Conservation (phyloP, 2,113 vertebrate genomes). For the Athene noctua region DNA sequence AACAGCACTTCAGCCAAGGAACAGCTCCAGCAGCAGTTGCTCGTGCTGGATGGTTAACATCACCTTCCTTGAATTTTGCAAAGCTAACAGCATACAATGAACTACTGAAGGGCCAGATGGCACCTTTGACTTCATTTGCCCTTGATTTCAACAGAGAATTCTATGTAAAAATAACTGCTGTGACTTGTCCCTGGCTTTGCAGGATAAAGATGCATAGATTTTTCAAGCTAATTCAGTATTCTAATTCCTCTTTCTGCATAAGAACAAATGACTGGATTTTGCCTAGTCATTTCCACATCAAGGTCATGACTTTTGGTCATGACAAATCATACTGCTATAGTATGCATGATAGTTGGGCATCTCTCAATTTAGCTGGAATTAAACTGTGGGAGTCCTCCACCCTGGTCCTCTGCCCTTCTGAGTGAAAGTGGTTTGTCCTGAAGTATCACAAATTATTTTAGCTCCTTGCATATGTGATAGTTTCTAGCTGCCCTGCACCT, state of each 20-base stretch:
- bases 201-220: background rate
- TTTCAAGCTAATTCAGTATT: background rate
- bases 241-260: background rate
- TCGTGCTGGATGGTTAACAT: background rate
- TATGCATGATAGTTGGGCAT: background rate
- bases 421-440: background rate
- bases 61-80: background rate
- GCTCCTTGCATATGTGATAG: background rate
- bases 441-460: background rate
- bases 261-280: background rate
- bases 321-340: background rate
- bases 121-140: background rate
- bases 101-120: background rate
- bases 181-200: background rate
- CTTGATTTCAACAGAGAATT: background rate
- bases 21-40: conserved; percentile 16
- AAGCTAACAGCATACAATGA: background rate
- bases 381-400: background rate
- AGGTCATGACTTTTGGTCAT: background rate
- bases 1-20: background rate
- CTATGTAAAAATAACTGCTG: background rate
- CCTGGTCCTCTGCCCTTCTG: background rate
- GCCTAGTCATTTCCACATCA: background rate
- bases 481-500: background rate
- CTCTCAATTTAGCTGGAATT: background rate